Evolutionary conservation across 1,140 invertebrate genomes (phyloP).

Genomic region (Palaemon carinicauda): DNA sequence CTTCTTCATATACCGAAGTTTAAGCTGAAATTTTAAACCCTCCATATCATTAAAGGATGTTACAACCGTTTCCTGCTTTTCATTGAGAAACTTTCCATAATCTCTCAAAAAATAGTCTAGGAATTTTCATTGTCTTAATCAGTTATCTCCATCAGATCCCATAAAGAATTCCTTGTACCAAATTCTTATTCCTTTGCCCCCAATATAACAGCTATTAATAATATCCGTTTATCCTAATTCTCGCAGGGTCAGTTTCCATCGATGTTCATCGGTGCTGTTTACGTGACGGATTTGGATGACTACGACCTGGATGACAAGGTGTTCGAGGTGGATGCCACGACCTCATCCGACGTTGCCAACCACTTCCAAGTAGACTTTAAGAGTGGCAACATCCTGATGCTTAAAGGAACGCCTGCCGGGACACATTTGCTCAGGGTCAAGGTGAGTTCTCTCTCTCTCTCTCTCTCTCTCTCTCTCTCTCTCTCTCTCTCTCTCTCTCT

Average conservation of each 20-base stretch:
- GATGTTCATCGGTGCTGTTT: conserved; percentile 92
- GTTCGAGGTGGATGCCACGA: conserved; percentile 84
- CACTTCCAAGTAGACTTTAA: conserved; percentile 86
- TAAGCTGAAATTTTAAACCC: too few relatives aligned
- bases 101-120: too few relatives aligned
- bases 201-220: neutral
- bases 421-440: conserved; percentile 83
- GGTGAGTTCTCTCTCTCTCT: conserved; percentile 71
- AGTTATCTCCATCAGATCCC: neutral
- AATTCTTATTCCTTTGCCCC: neutral
- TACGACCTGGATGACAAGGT: conserved; percentile 97
- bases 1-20: too few relatives aligned
- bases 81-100: too few relatives aligned
- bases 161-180: neutral
- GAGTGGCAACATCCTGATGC: conserved; percentile 94
- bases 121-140: too few relatives aligned
- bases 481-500: neutral
- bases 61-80: too few relatives aligned
- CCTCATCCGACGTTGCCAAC: conserved; percentile 65
- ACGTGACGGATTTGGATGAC: conserved; percentile 95
- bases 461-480: neutral
- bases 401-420: conserved; percentile 86
- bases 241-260: conserved; percentile 84
- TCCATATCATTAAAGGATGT: too few relatives aligned
- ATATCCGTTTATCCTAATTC: neutral